Conservation (phyloP, 2,797 vertebrate genomes). For the Neomorphus geoffroyi region DNA sequence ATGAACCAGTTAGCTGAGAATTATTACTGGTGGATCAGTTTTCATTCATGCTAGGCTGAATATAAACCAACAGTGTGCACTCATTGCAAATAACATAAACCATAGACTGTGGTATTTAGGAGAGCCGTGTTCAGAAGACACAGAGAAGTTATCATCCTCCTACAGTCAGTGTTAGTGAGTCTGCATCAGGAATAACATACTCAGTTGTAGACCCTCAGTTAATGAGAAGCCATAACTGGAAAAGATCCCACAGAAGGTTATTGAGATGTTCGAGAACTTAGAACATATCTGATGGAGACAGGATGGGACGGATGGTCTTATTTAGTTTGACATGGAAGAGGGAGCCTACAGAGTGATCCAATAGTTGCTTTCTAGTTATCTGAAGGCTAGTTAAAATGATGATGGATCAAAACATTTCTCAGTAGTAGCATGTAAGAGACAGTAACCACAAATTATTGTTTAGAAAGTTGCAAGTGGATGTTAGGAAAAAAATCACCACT, state of each 20-base stretch:
- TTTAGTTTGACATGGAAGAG: neutral
- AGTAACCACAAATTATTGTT: neutral
- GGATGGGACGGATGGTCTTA: neutral
- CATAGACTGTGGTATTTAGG: accelerated
- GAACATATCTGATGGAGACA: neutral
- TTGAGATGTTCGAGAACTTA: neutral
- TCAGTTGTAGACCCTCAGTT: accelerated
- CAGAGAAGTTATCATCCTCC: neutral
- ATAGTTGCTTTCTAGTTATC: neutral
- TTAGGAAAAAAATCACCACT: neutral
- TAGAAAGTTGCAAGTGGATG: accelerated
- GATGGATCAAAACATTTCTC: neutral
- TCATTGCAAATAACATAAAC: neutral
- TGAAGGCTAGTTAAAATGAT: neutral
- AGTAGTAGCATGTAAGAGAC: neutral
- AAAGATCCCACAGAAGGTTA: accelerated
- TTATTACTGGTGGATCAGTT: neutral
- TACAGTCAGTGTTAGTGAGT: neutral
- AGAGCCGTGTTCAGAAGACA: neutral
- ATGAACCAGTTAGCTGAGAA: neutral
- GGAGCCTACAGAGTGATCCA: neutral
- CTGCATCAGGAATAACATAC: neutral
- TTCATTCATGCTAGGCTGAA: neutral
- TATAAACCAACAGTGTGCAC: neutral
- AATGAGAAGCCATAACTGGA: neutral